Evolutionary conservation across 2,888 invertebrate species (phyloP).

Genomic region (Acanthosepion lycidas): DNA sequence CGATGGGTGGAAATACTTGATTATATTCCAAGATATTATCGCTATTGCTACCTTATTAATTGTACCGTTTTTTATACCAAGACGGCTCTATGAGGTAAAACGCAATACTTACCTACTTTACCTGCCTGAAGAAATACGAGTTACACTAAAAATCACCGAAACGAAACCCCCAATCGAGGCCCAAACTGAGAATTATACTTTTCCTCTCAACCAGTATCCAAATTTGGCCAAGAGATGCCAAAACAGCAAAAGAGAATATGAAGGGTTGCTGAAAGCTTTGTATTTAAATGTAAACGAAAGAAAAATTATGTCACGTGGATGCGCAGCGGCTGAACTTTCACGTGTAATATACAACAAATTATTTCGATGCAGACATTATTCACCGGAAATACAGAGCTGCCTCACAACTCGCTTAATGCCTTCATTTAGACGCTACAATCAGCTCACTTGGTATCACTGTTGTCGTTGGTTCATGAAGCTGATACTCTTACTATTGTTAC

Average conservation of each 20-base stretch:
- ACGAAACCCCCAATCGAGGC: background rate
- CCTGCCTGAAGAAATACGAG: background rate
- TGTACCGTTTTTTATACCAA: background rate
- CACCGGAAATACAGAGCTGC: background rate
- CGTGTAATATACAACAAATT: background rate
- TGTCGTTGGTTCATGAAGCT: constrained; percentile 57
- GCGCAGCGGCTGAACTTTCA: background rate
- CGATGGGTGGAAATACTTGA: background rate
- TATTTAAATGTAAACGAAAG: background rate
- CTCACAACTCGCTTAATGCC: constrained; percentile 48
- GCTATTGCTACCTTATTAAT: background rate
- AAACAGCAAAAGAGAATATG: background rate
- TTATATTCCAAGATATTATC: background rate
- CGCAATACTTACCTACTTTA: background rate
- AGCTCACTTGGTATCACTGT: constrained; percentile 58
- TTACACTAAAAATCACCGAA: background rate
- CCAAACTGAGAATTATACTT: background rate
- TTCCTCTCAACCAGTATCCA: background rate
- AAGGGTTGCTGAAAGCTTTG: background rate
- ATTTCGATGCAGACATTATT: background rate
- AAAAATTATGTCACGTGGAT: background rate
- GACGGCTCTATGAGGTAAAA: background rate
- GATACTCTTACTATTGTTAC: constrained; percentile 58
- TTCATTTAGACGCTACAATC: constrained; percentile 48
- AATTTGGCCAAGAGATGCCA: background rate